Conservation (phyloP, 2,888 invertebrate species). For the Lasioglossum pauxillum region DNA sequence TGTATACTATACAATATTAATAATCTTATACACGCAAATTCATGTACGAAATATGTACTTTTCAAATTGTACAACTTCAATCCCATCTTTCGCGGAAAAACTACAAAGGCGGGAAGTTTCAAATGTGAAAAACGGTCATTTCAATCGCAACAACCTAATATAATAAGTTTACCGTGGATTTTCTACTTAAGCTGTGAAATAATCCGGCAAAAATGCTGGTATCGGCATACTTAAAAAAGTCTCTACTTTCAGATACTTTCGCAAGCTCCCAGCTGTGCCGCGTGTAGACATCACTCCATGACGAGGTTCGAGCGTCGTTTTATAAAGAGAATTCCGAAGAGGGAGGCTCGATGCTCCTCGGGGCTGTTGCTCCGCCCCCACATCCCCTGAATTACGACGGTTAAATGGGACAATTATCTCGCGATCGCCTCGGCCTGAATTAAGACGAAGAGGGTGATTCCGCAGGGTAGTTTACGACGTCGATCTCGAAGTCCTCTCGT, state of each 20-base stretch:
- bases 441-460: slow-evolving; percentile 43
- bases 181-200: background rate
- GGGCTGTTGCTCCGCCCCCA: background rate
- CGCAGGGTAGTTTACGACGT: slow-evolving; percentile 44
- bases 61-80: no score
- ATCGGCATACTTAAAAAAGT: no score
- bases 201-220: background rate
- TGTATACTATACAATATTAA: no score
- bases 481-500: slow-evolving; percentile 28
- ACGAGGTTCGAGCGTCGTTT: no score
- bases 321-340: background rate
- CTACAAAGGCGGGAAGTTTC: no score
- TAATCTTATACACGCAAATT: no score
- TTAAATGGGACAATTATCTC: slow-evolving; percentile 45
- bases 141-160: background rate
- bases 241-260: no score
- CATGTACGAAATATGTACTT: no score
- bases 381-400: slow-evolving; percentile 33
- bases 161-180: background rate
- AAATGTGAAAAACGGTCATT: no score
- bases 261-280: no score
- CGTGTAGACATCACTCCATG: no score
- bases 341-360: background rate
- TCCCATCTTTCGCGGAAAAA: no score
- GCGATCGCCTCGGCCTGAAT: slow-evolving; percentile 45